A percentile compares a stretch with the other conserved stretches of the same genome.
These are phyloP conservation scores for Tragopan temminckii DNA, from an alignment of 2,797 vertebrate genomes.

Conservation along the genomic window DNA sequence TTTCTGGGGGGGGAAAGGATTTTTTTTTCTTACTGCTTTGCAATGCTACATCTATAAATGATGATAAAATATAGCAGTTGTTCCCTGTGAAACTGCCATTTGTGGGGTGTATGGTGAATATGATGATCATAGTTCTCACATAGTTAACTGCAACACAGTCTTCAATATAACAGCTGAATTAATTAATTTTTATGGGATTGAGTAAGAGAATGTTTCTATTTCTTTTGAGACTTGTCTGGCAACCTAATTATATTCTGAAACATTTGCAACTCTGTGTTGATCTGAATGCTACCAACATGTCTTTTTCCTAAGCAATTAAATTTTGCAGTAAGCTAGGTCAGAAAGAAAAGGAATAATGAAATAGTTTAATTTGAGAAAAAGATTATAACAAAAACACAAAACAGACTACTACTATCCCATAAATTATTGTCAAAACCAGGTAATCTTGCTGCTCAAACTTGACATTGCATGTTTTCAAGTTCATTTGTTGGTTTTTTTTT, in stretches of 20 bases:
- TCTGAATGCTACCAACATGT: not conserved
- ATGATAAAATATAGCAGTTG: not conserved
- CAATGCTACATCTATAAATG: not conserved
- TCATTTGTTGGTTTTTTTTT: not conserved
- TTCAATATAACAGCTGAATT: not conserved
- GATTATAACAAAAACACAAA: not conserved
- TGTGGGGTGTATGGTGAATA: not conserved
- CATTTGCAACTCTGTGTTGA: not conserved
- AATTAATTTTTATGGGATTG: conserved; percentile 33
- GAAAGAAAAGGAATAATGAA: not conserved
- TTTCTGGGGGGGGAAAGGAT: too few species aligned
- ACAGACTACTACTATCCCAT: not conserved
- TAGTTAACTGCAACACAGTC: not conserved
- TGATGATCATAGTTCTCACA: not conserved
- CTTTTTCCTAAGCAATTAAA: not conserved
- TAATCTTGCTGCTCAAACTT: not conserved
- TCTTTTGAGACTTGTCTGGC: conserved; percentile 46
- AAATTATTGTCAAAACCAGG: not conserved
- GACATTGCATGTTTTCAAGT: not conserved
- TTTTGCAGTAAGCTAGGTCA: not conserved
- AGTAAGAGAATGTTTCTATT: conserved; percentile 45
- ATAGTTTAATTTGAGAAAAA: not conserved
- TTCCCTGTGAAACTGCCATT: not conserved
- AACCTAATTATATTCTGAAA: conserved; percentile 29
- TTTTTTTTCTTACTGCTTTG: not conserved